Evolutionary conservation across 2,888 invertebrate species (phyloP), one percentile per base, ranked within the genome.

Genomic region (Pseudoips prasinana): DNA sequence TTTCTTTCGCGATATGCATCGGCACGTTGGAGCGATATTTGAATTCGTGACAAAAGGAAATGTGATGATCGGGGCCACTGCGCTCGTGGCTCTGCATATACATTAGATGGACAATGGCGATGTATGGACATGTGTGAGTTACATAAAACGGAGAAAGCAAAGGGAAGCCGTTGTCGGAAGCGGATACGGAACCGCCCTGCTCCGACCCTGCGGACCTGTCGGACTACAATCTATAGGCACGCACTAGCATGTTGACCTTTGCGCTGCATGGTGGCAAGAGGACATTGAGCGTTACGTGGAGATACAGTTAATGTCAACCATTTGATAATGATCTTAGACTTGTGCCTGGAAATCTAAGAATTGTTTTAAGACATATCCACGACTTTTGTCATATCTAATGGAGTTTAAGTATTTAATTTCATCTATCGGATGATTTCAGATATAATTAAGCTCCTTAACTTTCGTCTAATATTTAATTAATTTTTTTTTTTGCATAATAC

Each of bases 181-280:
- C 84, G 83, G 82, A 86, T 64, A 72, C 76, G 80, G 80, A 84
- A 82, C 68, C 56, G 59, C 64, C 61, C 64, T 74, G 74, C 71
- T 63, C 63, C 61, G 81, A 77, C 85, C 84, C 82, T 82, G 82
- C 58, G 49, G 68, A 78, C 75, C 63, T 64, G 81, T 82, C 73
- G 69, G 74, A 69, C 74, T 74, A 82, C 79, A 65, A 75, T 82
- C 76, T 70, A 70, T 63, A 29, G 8, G 63, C 29, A n/a, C 17
- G 64, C 55, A 67, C 59, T 67, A 69, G 58, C 73, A 58, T 40
- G 75, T 64, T 72, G 76, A 77, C 84, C 85, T 83, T 79, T 80
- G 54, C 22, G 51, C 51, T 26, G 31, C 35, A 33, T 33, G 38
- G 39, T n/a, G n/a, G n/a, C n/a, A n/a, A n/a, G n/a, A 32, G 45